A percentile compares a stretch with the other conserved stretches of the same genome.
These are phyloP conservation scores for Epicauta chinensis DNA, from an alignment of 1,140 invertebrate genomes.

Conservation along the genomic window DNA sequence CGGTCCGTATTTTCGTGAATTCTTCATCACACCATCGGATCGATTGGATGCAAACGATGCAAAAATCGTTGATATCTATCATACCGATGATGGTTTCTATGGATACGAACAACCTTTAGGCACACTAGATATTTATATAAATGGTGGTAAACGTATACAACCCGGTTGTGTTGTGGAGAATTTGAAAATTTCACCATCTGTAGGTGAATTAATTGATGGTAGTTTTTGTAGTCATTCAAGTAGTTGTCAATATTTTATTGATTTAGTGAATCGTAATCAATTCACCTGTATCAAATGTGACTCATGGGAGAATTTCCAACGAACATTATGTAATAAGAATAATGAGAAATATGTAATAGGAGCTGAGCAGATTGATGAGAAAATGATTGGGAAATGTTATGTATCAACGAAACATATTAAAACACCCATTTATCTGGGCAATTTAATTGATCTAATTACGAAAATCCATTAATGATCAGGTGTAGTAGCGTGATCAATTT, in stretches of 20 bases:
- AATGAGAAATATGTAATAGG: too few species aligned
- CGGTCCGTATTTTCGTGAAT: slow-evolving; percentile 50
- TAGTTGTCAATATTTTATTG: slow-evolving; percentile 23
- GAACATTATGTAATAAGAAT: slow-evolving; percentile 32
- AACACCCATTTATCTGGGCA: too few species aligned
- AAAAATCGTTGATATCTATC: slow-evolving; percentile 82
- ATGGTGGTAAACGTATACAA: slow-evolving; percentile 54
- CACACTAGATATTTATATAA: slow-evolving; percentile 72
- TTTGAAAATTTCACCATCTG: background rate
- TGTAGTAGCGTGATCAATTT: too few species aligned
- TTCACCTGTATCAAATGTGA: slow-evolving; percentile 42
- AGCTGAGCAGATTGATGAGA: too few species aligned
- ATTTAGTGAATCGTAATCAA: slow-evolving; percentile 39
- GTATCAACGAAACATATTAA: too few species aligned
- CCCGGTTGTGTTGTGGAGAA: slow-evolving; percentile 45
- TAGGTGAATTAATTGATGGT: slow-evolving; percentile 21
- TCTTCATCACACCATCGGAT: slow-evolving; percentile 45
- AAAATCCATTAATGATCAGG: too few species aligned
- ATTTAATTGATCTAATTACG: too few species aligned
- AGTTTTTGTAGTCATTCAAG: slow-evolving; percentile 30
- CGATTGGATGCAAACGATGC: slow-evolving; percentile 65
- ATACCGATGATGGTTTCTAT: slow-evolving; percentile 69
- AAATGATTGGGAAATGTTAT: too few species aligned
- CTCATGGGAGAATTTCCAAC: slow-evolving; percentile 40
- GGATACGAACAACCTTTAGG: slow-evolving; percentile 52